Base-by-base conservation (phyloP, 1,140 invertebrate genomes). In the Pachypsylla venusta region DNA sequence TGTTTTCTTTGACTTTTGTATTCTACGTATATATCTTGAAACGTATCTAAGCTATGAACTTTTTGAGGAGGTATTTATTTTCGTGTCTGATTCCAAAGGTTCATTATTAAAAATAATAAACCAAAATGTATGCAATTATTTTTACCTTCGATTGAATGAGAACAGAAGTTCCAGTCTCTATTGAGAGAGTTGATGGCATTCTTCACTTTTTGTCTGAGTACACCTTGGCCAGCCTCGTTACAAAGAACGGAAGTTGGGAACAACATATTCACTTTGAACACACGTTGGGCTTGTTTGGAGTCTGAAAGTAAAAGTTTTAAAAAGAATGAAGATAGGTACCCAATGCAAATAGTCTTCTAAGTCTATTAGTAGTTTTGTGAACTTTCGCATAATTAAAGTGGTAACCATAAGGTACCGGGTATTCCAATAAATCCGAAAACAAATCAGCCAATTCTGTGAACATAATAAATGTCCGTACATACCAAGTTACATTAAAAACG, bases 221-320 rank as follows among this genome's bases (percentile, higher is more conserved):
- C 91, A 55, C 84, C 88, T 71, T 93, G 89, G 2, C 91, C 92
- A 27, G 91, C 90, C 71, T 93, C 89, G 65, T 93, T 94, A 70
- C 92, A 95, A 1, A 94, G 79, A 1, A 93, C 89, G 4, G 89
- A 89, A 60, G 87, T 91, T 57, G 90, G 89, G 85, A 94, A 94
- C 56, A 90, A 79, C 85, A 95, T 89, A 54, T 84, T 85, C 59
- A 94, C 85, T 68, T 85, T 90, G 76, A 94, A 94, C 0, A 95
- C 89, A 40, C 90, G 79, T 69, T 94, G 90, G 35, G 91, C 92
- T 14, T 88, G 78, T 63, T 85, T 83, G 2, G 89, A 79, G 57
- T 80, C 83, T 85, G 68, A 53, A 74, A 73, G 35, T 61, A 57
- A 57, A 66, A 63, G n/a, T n/a, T n/a, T n/a, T n/a, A n/a, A n/a